Conservation (phyloP, 1,140 invertebrate genomes). For the Drosophila grimshawi region DNA sequence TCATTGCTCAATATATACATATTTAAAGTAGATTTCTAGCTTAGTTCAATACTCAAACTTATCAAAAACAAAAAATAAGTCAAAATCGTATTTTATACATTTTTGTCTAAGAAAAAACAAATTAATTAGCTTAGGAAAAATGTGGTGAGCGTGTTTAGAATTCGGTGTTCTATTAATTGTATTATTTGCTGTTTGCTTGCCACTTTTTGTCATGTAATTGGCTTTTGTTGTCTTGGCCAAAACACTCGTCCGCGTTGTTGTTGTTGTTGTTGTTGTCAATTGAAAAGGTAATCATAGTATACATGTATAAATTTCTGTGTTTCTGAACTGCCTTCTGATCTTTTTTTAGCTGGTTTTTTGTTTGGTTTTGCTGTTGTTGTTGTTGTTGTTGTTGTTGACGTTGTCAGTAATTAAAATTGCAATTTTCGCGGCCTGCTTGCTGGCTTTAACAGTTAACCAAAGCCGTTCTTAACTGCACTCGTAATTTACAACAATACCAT, state of each 20-base stretch:
- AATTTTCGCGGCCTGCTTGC: constrained; percentile 5
- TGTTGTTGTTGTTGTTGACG: not conserved
- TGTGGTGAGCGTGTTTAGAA: not conserved
- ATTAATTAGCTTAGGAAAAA: not conserved
- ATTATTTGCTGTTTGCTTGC: not conserved
- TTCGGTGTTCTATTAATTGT: not conserved
- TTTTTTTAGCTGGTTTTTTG: not conserved
- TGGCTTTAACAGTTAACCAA: constrained; percentile 4
- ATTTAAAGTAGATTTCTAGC: no score
- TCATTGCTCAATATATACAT: no score
- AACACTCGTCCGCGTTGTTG: constrained; percentile 11
- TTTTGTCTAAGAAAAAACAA: not conserved
- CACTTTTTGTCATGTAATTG: constrained; percentile 23
- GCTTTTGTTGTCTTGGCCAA: constrained; percentile 19
- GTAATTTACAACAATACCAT: not conserved
- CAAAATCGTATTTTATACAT: no score
- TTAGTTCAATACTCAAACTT: no score
- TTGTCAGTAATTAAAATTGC: constrained; percentile 31
- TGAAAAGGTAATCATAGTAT: constrained; percentile 32
- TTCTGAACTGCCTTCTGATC: not conserved
- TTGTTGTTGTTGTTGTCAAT: constrained; percentile 6
- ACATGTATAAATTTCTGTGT: not conserved
- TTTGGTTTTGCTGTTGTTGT: not conserved
- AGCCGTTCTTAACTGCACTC: constrained; percentile 22
- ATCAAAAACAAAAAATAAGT: no score